Base-by-base conservation (phyloP, 1,140 invertebrate genomes). In the Lepidurus packardi region DNA sequence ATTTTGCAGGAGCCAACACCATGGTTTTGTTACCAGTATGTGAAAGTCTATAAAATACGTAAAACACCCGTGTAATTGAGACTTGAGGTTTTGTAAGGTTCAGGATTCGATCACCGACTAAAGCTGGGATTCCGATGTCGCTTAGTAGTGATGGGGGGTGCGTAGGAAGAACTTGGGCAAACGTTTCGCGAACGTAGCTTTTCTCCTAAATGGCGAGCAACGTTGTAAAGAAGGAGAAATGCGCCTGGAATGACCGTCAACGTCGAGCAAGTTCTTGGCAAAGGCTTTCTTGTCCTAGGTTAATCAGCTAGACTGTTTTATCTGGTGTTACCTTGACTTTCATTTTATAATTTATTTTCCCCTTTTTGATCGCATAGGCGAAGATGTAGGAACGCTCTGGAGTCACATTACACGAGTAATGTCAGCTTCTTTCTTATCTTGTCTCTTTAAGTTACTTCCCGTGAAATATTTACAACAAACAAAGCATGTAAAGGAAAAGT, bases 1-100 rank as follows among this genome's bases (percentile, higher is more conserved):
- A 74, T 75, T 78, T 78, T 25, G 78, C 43, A 9, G 78, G 78
- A 21, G 73, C 43, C 0, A 78, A 34, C 6, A 73, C 65, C 78
- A 78, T 78, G 34, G 73, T 78, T 21, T 74, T 11, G 21, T n/a
- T 7, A 21, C 21, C 21, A 21, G 9, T 65, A 16, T 65, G 53
- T 8, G 16, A 21, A 65, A 11, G 16, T 1, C 45, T 47, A 65
- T 21, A 65, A 65, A 65, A 9, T n/a, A 65, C 10, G 7, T 65
- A n/a, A 3, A 65, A 13, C 7, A 16, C 13, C 13, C 53, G 53
- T 13, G 45, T 4, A 3, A 34, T 34, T 34, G 3, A 3, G 4
- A 34, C 34, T 34, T 34, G 2, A 34, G 34, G 34, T 34, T 34
- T 34, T 4, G 34, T 0, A 34, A 65, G 16, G 53, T 7, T 65